Percentiles rank a stretch among this genome's conserved stretches.
Conservation (phyloP, 2,888 invertebrate genomes). For the Standfussiana lucernea region DNA sequence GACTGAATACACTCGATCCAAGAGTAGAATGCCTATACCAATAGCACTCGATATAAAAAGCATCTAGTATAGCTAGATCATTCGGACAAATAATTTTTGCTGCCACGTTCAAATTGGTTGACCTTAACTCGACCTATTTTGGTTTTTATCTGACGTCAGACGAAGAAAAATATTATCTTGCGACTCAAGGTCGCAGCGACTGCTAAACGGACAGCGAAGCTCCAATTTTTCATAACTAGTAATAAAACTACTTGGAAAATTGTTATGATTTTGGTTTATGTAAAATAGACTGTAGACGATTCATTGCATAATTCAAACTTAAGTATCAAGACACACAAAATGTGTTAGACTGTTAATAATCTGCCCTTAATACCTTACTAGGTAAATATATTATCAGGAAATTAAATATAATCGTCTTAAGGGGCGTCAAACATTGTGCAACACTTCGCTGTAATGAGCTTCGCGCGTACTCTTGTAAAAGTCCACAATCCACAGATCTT, state of each 20-base stretch:
- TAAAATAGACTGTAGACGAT: not conserved
- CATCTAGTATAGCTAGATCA: too few species aligned
- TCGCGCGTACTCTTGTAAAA: constrained; percentile 78
- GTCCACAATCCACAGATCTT: constrained; percentile 77
- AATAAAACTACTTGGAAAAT: not conserved
- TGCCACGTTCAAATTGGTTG: not conserved
- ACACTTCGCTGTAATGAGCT: constrained; percentile 70
- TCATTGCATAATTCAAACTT: not conserved
- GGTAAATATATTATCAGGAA: constrained; percentile 28
- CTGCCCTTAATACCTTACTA: constrained; percentile 10
- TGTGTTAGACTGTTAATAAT: not conserved
- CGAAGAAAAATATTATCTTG: not conserved
- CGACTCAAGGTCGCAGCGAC: not conserved
- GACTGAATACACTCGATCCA: not conserved
- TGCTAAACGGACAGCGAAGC: not conserved
- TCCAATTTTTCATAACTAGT: not conserved
- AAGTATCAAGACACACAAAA: not conserved
- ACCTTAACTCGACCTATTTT: not conserved
- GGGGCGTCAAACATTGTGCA: constrained; percentile 31
- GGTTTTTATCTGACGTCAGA: not conserved
- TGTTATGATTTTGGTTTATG: not conserved
- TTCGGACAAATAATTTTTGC: not conserved
- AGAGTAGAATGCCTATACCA: too few species aligned
- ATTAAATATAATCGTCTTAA: constrained; percentile 23
- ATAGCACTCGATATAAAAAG: not conserved